These are phyloP conservation scores for Onychomys torridus DNA, from an alignment of 2,797 vertebrate species.

Conservation along the genomic window DNA sequence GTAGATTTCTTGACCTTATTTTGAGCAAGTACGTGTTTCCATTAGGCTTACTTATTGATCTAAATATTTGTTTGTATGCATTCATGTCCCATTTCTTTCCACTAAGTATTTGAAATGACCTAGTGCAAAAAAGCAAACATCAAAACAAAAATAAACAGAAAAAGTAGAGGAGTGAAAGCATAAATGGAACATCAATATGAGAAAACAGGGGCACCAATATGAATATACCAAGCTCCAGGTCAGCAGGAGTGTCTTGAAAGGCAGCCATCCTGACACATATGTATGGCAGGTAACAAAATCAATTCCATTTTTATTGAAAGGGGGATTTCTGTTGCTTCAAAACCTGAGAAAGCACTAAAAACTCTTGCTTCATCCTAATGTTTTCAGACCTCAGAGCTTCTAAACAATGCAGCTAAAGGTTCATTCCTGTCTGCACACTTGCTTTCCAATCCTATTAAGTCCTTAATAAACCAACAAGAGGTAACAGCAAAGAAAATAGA, in stretches of 20 bases:
- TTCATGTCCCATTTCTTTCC: constrained; percentile 60
- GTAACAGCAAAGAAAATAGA: constrained; percentile 64
- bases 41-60: constrained; percentile 66
- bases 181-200: constrained; percentile 47
- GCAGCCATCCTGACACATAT: neutral
- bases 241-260: neutral
- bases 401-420: constrained; percentile 71
- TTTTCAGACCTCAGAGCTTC: constrained; percentile 66
- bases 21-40: constrained; percentile 36
- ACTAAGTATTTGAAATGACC: constrained; percentile 58
- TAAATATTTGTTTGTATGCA: constrained; percentile 65
- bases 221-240: neutral
- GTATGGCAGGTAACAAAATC: neutral
- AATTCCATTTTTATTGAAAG: constrained; percentile 56
- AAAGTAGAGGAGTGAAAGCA: constrained; percentile 24
- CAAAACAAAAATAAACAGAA: constrained; percentile 71
- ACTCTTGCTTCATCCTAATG: constrained; percentile 47
- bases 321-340: neutral
- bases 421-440: constrained; percentile 77
- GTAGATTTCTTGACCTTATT: constrained; percentile 27
- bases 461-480: constrained; percentile 60
- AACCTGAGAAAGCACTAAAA: constrained; percentile 36
- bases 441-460: constrained; percentile 55
- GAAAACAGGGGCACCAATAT: neutral
- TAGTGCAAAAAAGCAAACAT: constrained; percentile 44